Base-by-base conservation (phyloP, 2,113 vertebrate species). In the Acrocephalus kingi region DNA sequence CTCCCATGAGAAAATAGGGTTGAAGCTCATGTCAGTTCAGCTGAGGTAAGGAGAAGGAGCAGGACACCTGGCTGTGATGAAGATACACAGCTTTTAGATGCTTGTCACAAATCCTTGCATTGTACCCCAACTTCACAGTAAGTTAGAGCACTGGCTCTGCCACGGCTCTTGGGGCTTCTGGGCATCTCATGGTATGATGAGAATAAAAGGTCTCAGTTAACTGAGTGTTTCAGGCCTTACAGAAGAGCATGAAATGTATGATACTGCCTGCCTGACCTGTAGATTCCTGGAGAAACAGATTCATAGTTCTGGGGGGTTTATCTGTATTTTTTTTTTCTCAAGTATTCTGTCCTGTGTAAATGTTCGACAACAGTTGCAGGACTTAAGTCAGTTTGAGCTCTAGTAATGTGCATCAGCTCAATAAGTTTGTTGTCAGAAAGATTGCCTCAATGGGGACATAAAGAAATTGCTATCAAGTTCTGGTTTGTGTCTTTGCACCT, bases 71-170 rank as follows among this genome's bases (percentile, higher is more conserved):
- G 19, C 9, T 74, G 18, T 45, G 12, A 23, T 35, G 35, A 82
- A 46, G 43, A 66, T 39, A 52, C 3, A 30, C 33, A 45, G 21
- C 25, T 84, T 77, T 62, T 41, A 41, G 13, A 22, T 86, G 13
- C 52, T 35, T 33, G 14, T 28, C 30, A 37, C 63, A 90, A 62
- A 22, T 19, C 13, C 25, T 59, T 46, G 71, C 55, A 25, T 56
- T 39, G 20, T 56, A 27, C 41, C 35, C 9, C 8, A 49, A 0
- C 48, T 82, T 21, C 0, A 0, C 66, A 31, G 22, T 31, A 20
- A 81, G 73, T 39, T 39, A 39, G 58, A 75, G 0, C 7, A 4
- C 43, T 16, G 58, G 3, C 27, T 84, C 39, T 64, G n/a, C 37
- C 2, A 0, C 1, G 1, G 24, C 54, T 81, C 13, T 46, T 33